phyloP scores from a whole-genome alignment of 1,140 invertebrate genomes.

The Papilio aristodemus region DNA sequence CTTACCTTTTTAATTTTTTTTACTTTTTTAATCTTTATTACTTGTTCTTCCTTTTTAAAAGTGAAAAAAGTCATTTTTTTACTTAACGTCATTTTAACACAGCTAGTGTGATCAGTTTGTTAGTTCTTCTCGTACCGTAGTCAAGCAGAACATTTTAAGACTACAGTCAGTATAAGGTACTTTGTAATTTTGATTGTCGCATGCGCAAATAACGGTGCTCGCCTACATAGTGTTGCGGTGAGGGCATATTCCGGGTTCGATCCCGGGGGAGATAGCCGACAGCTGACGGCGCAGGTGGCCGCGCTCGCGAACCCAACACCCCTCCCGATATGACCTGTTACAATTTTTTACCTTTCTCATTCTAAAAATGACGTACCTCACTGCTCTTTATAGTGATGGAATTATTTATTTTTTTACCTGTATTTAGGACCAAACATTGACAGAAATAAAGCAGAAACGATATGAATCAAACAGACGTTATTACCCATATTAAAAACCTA shows the following conservation, averaged over 20 bases:
- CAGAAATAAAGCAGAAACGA: background rate
- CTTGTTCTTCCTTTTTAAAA: no score
- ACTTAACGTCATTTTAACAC: no score
- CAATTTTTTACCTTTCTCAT: constrained; percentile 26
- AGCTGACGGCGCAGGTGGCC: constrained; percentile 70
- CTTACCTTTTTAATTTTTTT: no score
- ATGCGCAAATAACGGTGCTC: constrained; percentile 44
- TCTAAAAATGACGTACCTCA: constrained; percentile 26
- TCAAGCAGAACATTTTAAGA: no score
- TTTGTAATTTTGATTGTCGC: constrained; percentile 39
- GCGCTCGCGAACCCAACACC: constrained; percentile 33
- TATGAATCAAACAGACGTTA: no score
- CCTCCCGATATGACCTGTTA: constrained; percentile 24
- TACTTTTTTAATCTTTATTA: no score
- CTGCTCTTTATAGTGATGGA: background rate
- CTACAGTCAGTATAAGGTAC: no score
- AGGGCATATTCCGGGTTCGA: constrained; percentile 55
- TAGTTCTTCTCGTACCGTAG: no score
- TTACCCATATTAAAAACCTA: background rate
- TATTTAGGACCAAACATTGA: background rate
- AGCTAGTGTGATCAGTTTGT: no score
- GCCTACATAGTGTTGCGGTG: constrained; percentile 38
- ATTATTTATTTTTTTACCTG: background rate
- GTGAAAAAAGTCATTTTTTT: no score
- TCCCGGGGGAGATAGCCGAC: constrained; percentile 66